phyloP scores from a whole-genome alignment of 1,140 invertebrate genomes.

The Nilaparvata lugens region DNA sequence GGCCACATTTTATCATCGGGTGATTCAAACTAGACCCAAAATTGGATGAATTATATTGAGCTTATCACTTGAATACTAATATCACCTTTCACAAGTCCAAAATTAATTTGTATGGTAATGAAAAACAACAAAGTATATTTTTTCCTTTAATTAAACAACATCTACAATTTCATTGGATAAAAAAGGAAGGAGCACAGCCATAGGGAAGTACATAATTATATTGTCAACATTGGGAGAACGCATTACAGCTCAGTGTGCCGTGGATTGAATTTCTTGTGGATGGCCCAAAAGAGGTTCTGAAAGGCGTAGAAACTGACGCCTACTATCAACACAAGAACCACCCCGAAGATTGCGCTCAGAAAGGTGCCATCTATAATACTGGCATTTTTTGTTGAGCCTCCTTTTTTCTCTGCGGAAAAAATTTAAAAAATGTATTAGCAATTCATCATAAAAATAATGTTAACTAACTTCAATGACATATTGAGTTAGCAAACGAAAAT shows the following conservation, averaged over 20 bases:
- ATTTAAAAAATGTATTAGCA: not conserved
- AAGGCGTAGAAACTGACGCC: slow-evolving; percentile 73
- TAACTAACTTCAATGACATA: not conserved
- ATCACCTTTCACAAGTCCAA: too few relatives aligned
- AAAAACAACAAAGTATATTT: too few relatives aligned
- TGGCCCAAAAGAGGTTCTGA: slow-evolving; percentile 69
- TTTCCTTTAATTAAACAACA: too few relatives aligned
- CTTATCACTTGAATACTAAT: too few relatives aligned
- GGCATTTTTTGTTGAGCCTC: slow-evolving; percentile 38
- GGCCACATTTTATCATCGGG: too few relatives aligned
- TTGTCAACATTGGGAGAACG: not conserved
- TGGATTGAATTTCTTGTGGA: slow-evolving; percentile 67
- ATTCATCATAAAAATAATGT: not conserved
- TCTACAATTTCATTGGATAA: too few relatives aligned
- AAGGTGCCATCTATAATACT: slow-evolving; percentile 71
- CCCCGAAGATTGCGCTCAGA: slow-evolving; percentile 65
- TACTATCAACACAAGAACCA: slow-evolving; percentile 63
- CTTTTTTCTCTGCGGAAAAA: slow-evolving; percentile 14
- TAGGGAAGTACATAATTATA: too few relatives aligned
- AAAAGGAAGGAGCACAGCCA: too few relatives aligned
- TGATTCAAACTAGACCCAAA: too few relatives aligned
- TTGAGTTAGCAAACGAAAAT: not conserved
- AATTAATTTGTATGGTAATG: too few relatives aligned
- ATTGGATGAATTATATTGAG: too few relatives aligned
- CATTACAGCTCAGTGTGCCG: slow-evolving; percentile 60